Evolutionary conservation across 2,888 invertebrate species (phyloP).

Genomic region (Nycteola revayana): DNA sequence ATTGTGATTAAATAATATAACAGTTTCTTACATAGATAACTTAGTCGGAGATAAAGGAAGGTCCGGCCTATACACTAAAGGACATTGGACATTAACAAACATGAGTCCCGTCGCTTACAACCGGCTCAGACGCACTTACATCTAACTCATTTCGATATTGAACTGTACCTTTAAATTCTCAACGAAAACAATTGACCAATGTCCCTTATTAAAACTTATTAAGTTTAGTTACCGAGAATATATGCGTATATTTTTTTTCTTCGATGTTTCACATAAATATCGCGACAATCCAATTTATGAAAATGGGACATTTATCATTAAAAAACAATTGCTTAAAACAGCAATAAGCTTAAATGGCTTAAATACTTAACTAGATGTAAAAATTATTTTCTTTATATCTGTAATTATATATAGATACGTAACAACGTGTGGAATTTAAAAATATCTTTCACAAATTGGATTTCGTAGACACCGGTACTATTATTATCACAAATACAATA

Average conservation of each 20-base stretch:
- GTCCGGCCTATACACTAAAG: conserved; percentile 31
- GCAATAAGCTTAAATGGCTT: conserved; percentile 59
- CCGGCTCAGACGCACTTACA: conserved; percentile 18
- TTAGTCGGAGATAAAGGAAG: conserved; percentile 36
- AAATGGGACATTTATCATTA: conserved; percentile 39
- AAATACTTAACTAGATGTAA: conserved; percentile 50
- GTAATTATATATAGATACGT: conserved; percentile 36
- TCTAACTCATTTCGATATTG: conserved; percentile 17
- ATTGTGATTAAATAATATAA: conserved; percentile 51
- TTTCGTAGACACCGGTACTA: conserved; percentile 39
- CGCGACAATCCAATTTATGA: conserved; percentile 60
- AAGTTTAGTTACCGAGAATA: conserved; percentile 30
- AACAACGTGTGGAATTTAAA: conserved; percentile 39
- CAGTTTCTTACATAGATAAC: conserved; percentile 32
- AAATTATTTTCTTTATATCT: conserved; percentile 44
- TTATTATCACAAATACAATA: conserved; percentile 49
- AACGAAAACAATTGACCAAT: conserved; percentile 29
- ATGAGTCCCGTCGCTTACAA: neutral
- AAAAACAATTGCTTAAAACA: conserved; percentile 63
- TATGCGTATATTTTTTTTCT: conserved; percentile 29
- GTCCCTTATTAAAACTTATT: conserved; percentile 21
- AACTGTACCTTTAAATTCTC: conserved; percentile 13
- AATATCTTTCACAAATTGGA: conserved; percentile 49
- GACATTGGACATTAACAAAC: conserved; percentile 40
- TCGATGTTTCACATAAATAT: conserved; percentile 47